Conservation (phyloP, 1,140 invertebrate genomes). For the honey bee (Apis mellifera) region Amel_HAv3.1 CM009940.2:960501-961000, state of each 20-base stretch:
- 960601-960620: too few species aligned
- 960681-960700: too few species aligned
- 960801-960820: conserved; percentile 34
- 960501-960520: too few species aligned
- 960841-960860: conserved; percentile 5
- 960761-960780: neutral
- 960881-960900: conserved; percentile 21
- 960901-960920: conserved; percentile 49
- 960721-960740: neutral
- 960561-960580: too few species aligned
- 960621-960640: too few species aligned
- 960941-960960: conserved; percentile 20
- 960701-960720: too few species aligned
- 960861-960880: conserved; percentile 45
- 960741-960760: neutral
- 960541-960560: too few species aligned
- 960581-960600: too few species aligned
- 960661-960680: too few species aligned
- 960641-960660: too few species aligned
- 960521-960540: too few species aligned
- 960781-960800: conserved; percentile 8
- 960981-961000: conserved; percentile 41
- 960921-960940: conserved; percentile 44
- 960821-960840: conserved; percentile 42
- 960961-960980: neutral